These are phyloP conservation scores for Mesoligia furuncula DNA, from an alignment of 2,888 invertebrate species.

Conservation along the genomic window DNA sequence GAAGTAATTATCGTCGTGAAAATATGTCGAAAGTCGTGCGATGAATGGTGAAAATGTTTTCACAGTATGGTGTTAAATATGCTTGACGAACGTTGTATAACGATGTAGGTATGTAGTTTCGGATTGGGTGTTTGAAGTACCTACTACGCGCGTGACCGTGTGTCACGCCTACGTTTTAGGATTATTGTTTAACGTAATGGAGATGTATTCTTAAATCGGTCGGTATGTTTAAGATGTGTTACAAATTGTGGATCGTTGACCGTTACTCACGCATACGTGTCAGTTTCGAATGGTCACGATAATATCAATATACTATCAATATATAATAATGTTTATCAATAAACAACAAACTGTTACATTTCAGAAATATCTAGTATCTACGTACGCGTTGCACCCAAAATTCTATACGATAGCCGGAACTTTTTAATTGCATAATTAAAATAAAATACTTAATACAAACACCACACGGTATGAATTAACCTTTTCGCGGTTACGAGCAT, in stretches of 20 bases:
- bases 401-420: neutral
- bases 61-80: slow-evolving; percentile 57
- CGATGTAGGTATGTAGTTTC: slow-evolving; percentile 24
- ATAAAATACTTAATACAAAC: slow-evolving; percentile 11
- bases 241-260: slow-evolving; percentile 33
- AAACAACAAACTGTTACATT: neutral
- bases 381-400: neutral
- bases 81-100: slow-evolving; percentile 33
- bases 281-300: slow-evolving; percentile 5
- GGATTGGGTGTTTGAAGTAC: slow-evolving; percentile 27
- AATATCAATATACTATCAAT: no score
- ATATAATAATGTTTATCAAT: no score
- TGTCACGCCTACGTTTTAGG: slow-evolving; percentile 38
- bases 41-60: slow-evolving; percentile 56
- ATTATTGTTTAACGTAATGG: slow-evolving; percentile 3
- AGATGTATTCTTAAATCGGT: slow-evolving; percentile 14
- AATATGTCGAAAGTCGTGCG: slow-evolving; percentile 42
- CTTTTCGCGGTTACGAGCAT: slow-evolving; percentile 21
- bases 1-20: slow-evolving; percentile 48
- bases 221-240: slow-evolving; percentile 9
- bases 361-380: neutral
- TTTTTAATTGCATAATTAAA: neutral
- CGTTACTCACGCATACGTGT: slow-evolving; percentile 5
- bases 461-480: slow-evolving; percentile 37
- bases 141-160: slow-evolving; percentile 50